These are phyloP conservation scores for Perizoma flavofasciatum DNA, from an alignment of 2,888 invertebrate genomes.

Conservation along the genomic window DNA sequence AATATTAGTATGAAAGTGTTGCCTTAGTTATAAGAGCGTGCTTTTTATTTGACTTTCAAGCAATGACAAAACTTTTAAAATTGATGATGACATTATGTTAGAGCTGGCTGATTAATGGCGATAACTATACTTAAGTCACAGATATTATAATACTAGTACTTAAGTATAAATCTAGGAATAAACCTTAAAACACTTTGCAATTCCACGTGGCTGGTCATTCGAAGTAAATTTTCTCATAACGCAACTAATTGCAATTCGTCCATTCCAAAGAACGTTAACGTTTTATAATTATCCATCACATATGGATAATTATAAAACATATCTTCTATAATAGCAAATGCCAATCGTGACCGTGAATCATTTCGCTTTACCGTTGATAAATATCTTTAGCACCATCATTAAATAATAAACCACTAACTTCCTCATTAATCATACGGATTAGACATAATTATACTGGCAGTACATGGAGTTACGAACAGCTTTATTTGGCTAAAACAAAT, in stretches of 20 bases:
- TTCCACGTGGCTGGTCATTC: constrained; percentile 48
- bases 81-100: no score
- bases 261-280: constrained; percentile 6
- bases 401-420: constrained; percentile 40
- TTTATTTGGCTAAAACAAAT: background rate
- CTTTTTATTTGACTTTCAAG: no score
- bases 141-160: no score
- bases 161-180: no score
- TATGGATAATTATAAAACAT: no score
- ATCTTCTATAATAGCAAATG: no score
- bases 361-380: constrained; percentile 54
- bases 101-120: constrained; percentile 2
- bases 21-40: no score
- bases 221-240: constrained; percentile 13
- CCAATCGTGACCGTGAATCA: constrained; percentile 26
- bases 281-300: constrained; percentile 3
- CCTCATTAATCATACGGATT: background rate
- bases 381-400: constrained; percentile 68
- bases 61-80: no score
- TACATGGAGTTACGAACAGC: background rate
- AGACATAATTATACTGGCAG: constrained; percentile 5
- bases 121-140: constrained; percentile 2
- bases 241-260: constrained; percentile 3
- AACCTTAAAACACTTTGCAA: constrained; percentile 43
- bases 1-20: no score